Base-by-base conservation (phyloP, 2,888 invertebrate genomes). In the Anodontia alba region DNA sequence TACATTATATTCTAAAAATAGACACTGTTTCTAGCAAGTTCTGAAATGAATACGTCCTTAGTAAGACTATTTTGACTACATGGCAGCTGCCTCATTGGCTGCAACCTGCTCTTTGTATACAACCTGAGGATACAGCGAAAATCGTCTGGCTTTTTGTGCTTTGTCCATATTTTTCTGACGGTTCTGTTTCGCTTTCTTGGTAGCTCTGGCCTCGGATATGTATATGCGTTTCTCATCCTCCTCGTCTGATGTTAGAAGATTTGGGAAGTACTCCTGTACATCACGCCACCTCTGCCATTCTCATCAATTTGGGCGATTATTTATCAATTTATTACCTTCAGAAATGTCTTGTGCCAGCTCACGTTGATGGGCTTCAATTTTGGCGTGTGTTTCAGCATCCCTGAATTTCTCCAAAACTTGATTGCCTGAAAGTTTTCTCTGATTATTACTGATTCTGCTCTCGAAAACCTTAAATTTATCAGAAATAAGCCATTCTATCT, bases 341-440 rank as follows among this genome's bases (percentile, higher is more conserved):
- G 67, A 49, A 38, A 67, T 67, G 38, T 67, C 42, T 36, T 67
- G 36, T 36, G 3, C 20, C 23, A 38, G n/a, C 36, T 67, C 42
- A 3, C 29, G 7, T 17, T 29, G 26, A 57, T 57, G 57, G 7
- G 57, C 8, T 8, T 57, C 57, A 17, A 8, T 57, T 8, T 3
- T 29, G 7, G 57, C 57, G 23, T 67, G 67, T 36, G 36, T 15
- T 36, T 67, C 67, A n/a, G 67, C 67, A n/a, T 38, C 67, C 3
- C 42, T 3, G n/a, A 67, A 38, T 67, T 31, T 67, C 42, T 36
- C 67, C n/a, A 38, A 17, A 15, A 67, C 67, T 67, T 67, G 67
- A 67, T 26, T 36, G 5, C 36, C 42, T 5, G 67, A 67, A n/a
- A 67, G 38, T n/a, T 67, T 36, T n/a, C 36, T 36, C 20, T 67